Percentiles rank a stretch among this genome's conserved stretches.
Conservation (phyloP, 1,140 invertebrate genomes). For the Phortica variegata region DNA sequence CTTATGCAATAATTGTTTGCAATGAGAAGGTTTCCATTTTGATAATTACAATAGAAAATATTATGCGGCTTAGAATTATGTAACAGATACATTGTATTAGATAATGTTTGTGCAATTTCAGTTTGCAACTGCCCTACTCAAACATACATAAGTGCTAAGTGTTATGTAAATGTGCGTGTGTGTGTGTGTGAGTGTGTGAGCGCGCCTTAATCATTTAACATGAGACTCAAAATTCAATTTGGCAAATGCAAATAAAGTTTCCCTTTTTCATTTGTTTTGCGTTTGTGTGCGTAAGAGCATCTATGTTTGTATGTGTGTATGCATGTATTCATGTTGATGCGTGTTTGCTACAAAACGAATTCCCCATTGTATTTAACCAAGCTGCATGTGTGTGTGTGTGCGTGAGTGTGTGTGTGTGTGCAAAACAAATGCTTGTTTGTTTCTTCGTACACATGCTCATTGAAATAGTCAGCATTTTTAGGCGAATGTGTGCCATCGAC, state of each 20-base stretch:
- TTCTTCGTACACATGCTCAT: too few species aligned
- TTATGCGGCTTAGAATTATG: too few species aligned
- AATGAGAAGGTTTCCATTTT: too few species aligned
- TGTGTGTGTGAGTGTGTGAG: neutral
- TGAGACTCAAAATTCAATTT: slow-evolving; percentile 37
- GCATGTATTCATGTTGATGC: too few species aligned
- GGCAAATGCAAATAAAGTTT: slow-evolving; percentile 40
- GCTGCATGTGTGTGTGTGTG: too few species aligned
- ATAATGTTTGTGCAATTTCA: too few species aligned
- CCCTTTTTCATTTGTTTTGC: slow-evolving; percentile 21
- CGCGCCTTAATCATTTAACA: neutral
- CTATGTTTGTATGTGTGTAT: too few species aligned
- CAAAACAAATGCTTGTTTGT: neutral
- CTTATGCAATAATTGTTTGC: too few species aligned
- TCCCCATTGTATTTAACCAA: too few species aligned
- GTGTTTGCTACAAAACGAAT: too few species aligned
- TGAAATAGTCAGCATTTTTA: neutral
- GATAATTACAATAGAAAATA: too few species aligned
- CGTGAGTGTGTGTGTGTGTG: neutral
- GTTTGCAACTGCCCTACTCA: too few species aligned
- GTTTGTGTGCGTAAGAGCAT: neutral
- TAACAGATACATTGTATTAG: neutral
- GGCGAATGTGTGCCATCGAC: slow-evolving; percentile 20
- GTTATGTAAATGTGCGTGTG: neutral
- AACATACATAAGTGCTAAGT: neutral